Base-by-base conservation (phyloP, 1,140 invertebrate species). In the Adelges cooleyi region DNA sequence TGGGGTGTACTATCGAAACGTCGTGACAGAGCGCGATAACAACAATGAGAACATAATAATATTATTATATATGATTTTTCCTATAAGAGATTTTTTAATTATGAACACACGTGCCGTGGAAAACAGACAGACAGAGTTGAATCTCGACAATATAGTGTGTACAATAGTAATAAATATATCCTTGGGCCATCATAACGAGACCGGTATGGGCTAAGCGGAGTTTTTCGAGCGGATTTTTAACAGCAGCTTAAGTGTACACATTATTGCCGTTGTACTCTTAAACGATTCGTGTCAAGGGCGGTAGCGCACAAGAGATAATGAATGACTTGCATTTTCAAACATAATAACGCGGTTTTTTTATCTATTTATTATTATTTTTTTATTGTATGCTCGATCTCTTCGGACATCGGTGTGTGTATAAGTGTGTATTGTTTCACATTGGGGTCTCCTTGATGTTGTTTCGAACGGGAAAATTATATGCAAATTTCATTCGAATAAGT, bases 241-340 rank as follows among this genome's bases (percentile, higher is more conserved):
- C 29, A 33, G n/a, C n/a, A n/a, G n/a, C n/a, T 33, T 33, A 33
- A 33, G 29, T 33, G 11, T 33, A 33, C 5, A 33, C 8, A 48
- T 22, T 59, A 48, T 62, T 27, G 11, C 56, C 17, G n/a, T 42
- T 59, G 40, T 59, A 29, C 25, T 22, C 13, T 17, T 20, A 29
- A 62, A 29, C 25, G 44, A 62, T 48, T 25, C 56, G 25, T 62
- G 56, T 62, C 56, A 62, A 62, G 56, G 56, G 42, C 56, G 42
- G n/a, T 15, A 25, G n/a, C 15, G 29, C 27, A 5, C 17, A 40
- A 54, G 52, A 54, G 27, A 59, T 17, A 42, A 54, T 5, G 40
- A 59, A 59, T 59, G 54, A 59, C 54, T 59, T 46, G 42, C 56
- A 29, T 33, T 59, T 29, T 36, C 52, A 8, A 54, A 13, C 36